Evolutionary conservation across 2,888 invertebrate genomes (phyloP).

Genomic region (Lottia gigantea): DNA sequence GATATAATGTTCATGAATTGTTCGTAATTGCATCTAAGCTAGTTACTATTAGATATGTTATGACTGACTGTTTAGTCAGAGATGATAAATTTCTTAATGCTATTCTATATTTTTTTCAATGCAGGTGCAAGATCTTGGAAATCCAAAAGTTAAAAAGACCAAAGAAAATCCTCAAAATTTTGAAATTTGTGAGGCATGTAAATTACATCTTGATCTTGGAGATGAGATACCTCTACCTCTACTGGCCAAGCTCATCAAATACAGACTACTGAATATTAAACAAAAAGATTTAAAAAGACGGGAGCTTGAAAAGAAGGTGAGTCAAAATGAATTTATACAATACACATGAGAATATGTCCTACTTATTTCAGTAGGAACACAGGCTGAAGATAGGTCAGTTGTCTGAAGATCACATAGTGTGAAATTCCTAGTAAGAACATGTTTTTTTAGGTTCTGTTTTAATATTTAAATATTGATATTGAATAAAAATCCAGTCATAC

Average conservation of each 20-base stretch:
- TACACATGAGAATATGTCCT: too few species aligned
- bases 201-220: conserved; percentile 59
- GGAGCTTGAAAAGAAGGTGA: conserved; percentile 61
- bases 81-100: background rate
- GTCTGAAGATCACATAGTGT: too few species aligned
- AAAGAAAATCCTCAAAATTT: conserved; percentile 62
- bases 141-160: conserved; percentile 63
- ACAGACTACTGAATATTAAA: conserved; percentile 61
- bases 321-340: background rate
- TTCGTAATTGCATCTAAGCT: background rate
- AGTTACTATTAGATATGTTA: background rate
- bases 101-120: background rate
- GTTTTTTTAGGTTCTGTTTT: too few species aligned
- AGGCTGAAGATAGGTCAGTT: too few species aligned
- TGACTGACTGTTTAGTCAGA: background rate
- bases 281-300: conserved; percentile 57
- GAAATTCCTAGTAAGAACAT: too few species aligned
- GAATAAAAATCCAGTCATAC: too few species aligned
- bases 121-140: conserved; percentile 64
- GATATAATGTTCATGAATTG: background rate
- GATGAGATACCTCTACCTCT: conserved; percentile 64
- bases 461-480: too few species aligned
- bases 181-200: conserved; percentile 66
- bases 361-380: too few species aligned
- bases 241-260: conserved; percentile 65